Evolutionary conservation across 2,113 vertebrate species (phyloP).

Genomic region (Colius striatus): DNA sequence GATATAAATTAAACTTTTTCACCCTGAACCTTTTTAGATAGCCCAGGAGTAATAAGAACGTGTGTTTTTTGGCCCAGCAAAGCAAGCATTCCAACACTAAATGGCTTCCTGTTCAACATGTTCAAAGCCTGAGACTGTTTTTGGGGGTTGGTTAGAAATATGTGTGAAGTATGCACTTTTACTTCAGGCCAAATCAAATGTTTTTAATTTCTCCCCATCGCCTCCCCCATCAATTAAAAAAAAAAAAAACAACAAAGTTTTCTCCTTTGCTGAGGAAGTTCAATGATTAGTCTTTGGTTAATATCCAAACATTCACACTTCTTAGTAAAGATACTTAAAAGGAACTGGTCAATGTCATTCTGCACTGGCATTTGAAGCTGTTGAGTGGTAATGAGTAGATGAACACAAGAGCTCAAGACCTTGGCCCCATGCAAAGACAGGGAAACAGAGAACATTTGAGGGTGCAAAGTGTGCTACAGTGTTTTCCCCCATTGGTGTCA

Average conservation of each 20-base stretch:
- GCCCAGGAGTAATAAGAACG: conserved; percentile 83
- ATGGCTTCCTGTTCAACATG: conserved; percentile 93
- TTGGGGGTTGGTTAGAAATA: conserved; percentile 89
- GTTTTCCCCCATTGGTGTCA: conserved; percentile 49
- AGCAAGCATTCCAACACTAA: conserved; percentile 91
- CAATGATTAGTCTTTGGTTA: conserved; percentile 72
- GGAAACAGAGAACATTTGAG: conserved; percentile 62
- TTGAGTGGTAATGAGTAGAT: conserved; percentile 29
- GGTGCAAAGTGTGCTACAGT: conserved; percentile 43
- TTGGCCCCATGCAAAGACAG: conserved; percentile 15
- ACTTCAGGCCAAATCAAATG: conserved; percentile 92
- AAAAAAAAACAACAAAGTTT: conserved; percentile 64
- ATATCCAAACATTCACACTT: conserved; percentile 77
- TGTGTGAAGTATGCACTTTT: conserved; percentile 87
- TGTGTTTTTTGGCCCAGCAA: conserved; percentile 84
- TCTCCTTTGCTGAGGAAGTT: conserved; percentile 76
- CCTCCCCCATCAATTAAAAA: neutral
- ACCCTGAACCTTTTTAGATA: conserved; percentile 79
- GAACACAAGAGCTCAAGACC: conserved; percentile 22
- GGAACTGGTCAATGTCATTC: conserved; percentile 62
- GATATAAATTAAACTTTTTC: conserved; percentile 87
- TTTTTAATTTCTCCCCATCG: conserved; percentile 75
- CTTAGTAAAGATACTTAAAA: conserved; percentile 76
- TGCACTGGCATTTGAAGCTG: conserved; percentile 33
- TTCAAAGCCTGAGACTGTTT: conserved; percentile 86